phyloP scores from a whole-genome alignment of 2,113 vertebrate genomes.

The Micronycteris hirsuta region DNA sequence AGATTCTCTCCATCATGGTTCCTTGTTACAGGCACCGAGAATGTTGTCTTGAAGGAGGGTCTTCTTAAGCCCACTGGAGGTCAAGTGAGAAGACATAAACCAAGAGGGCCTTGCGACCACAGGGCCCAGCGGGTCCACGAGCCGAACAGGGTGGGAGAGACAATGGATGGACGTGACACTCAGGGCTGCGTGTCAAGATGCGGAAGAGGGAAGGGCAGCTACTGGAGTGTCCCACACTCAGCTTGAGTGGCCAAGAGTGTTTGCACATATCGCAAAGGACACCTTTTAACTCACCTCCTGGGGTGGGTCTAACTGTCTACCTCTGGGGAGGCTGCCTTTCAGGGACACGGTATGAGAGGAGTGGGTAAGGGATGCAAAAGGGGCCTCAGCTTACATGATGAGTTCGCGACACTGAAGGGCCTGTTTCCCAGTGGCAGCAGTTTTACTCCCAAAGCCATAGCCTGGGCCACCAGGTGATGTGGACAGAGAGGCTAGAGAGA shows the following conservation, averaged over 20 bases:
- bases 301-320: constrained; percentile 51
- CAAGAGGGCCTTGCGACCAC: not conserved
- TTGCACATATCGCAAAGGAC: not conserved
- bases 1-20: not conserved
- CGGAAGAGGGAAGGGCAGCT: not conserved
- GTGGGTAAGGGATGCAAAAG: not conserved
- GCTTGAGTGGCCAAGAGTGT: not conserved
- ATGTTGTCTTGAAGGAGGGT: not conserved
- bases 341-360: not conserved
- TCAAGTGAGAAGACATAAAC: not conserved
- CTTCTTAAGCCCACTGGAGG: not conserved
- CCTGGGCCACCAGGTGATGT: not conserved
- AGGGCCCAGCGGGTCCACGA: not conserved
- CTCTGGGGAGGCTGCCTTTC: constrained; percentile 41
- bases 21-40: not conserved
- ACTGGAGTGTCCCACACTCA: not conserved
- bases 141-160: not conserved
- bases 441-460: not conserved
- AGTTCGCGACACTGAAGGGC: constrained; percentile 14
- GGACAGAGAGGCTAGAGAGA: not conserved
- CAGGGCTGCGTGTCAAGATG: not conserved
- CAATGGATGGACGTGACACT: not conserved
- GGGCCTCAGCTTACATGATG: not conserved
- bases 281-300: constrained; percentile 43
- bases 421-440: not conserved